Percentiles rank a stretch among this genome's conserved stretches.
Evolutionary conservation across 2,113 vertebrate genomes (phyloP).

Genomic region (Solenodon paradoxus): DNA sequence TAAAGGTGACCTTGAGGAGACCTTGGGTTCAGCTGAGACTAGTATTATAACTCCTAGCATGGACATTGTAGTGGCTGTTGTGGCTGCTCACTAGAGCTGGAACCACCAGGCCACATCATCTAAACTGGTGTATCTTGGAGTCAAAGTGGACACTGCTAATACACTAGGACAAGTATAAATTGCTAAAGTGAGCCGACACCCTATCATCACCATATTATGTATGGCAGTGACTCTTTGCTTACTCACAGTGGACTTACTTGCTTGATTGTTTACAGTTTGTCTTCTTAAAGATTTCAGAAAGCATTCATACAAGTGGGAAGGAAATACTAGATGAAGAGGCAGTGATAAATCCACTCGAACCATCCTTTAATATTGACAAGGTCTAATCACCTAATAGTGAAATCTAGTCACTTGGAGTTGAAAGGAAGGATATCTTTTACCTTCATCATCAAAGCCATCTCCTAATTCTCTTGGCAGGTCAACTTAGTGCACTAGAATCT

Average conservation of each 20-base stretch:
- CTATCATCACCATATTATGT: not conserved
- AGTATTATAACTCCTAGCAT: not conserved
- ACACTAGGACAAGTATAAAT: not conserved
- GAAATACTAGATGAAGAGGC: not conserved
- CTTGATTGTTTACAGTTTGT: not conserved
- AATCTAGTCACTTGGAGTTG: rapidly evolving
- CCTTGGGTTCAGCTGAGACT: not conserved
- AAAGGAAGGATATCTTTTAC: not conserved
- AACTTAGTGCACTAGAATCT: not conserved
- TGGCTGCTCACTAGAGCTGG: not conserved
- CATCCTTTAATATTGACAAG: not conserved
- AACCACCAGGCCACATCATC: not conserved
- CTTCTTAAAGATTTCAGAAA: not conserved
- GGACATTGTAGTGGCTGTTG: not conserved
- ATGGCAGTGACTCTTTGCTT: not conserved
- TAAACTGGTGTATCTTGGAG: not conserved
- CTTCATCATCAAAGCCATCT: not conserved
- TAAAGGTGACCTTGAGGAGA: not conserved
- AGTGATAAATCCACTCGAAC: not conserved
- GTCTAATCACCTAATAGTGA: rapidly evolving
- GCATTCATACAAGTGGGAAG: not conserved
- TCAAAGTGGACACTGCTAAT: not conserved
- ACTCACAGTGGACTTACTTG: not conserved
- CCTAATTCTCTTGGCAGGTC: not conserved
- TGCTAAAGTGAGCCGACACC: not conserved